Percentiles rank a stretch among this genome's conserved stretches.
Conservation (phyloP, 1,140 invertebrate species). For the Cepaea nemoralis region DNA sequence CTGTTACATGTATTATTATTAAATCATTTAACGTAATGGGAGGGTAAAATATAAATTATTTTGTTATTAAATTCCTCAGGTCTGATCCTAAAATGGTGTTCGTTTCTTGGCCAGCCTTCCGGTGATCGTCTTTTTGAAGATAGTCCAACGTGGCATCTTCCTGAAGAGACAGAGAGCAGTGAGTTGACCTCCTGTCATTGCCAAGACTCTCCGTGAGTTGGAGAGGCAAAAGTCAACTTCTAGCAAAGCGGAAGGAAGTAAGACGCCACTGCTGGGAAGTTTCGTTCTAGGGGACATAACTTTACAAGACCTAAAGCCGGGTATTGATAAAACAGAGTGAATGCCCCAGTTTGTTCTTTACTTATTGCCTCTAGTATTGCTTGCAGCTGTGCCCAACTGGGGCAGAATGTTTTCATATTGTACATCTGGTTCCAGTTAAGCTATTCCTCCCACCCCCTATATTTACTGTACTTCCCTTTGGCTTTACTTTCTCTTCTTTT, state of each 20-base stretch:
- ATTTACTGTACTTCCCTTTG: too few species aligned
- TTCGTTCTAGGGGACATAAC: not conserved
- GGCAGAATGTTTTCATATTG: too few species aligned
- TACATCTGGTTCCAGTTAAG: too few species aligned
- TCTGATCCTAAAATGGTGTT: constrained; percentile 52
- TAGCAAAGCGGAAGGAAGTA: constrained; percentile 1
- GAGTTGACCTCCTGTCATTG: constrained; percentile 48
- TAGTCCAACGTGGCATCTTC: constrained; percentile 56
- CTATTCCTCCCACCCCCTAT: too few species aligned
- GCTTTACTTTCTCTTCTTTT: too few species aligned
- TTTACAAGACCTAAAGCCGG: not conserved
- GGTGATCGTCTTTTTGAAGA: constrained; percentile 59
- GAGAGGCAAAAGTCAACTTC: not conserved
- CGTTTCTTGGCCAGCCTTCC: constrained; percentile 55
- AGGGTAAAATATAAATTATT: too few species aligned
- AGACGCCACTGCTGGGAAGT: constrained; percentile 3
- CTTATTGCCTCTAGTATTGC: too few species aligned
- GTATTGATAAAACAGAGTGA: not conserved
- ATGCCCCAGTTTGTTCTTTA: too few species aligned
- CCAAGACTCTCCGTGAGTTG: not conserved
- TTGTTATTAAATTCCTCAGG: constrained; percentile 11
- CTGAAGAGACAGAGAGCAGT: constrained; percentile 51
- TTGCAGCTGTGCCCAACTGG: too few species aligned
- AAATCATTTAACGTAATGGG: too few species aligned
- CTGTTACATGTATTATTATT: too few species aligned